Percentiles rank a stretch among this genome's conserved stretches.
These are phyloP conservation scores for Natrix natrix DNA, from an alignment of 2,797 vertebrate genomes.

Conservation along the genomic window DNA sequence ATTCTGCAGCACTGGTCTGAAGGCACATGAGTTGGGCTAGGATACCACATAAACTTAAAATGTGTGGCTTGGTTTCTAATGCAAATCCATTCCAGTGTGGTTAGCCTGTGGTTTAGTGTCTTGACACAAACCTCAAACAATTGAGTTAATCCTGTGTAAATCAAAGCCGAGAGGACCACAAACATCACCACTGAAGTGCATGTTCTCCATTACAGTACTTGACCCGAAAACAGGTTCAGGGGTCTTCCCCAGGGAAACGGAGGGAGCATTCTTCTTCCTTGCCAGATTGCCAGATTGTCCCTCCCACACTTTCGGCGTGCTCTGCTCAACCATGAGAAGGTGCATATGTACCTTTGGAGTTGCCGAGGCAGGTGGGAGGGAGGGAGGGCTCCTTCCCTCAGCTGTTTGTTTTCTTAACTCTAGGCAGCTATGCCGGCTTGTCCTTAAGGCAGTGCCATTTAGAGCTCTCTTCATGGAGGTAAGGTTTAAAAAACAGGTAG, in stretches of 20 bases:
- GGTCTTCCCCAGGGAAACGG: not conserved
- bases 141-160: not conserved
- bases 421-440: not conserved
- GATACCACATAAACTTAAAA: not conserved
- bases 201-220: not conserved
- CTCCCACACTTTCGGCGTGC: not conserved
- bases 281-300: not conserved
- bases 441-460: not conserved
- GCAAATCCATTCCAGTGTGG: not conserved
- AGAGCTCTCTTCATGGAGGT: not conserved
- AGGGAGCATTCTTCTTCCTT: not conserved
- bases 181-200: not conserved
- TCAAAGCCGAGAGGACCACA: not conserved
- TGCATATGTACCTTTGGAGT: not conserved
- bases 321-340: not conserved
- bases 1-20: not conserved
- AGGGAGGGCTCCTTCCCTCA: not conserved
- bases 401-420: not conserved
- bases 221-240: not conserved
- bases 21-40: not conserved
- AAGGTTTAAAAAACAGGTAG: not conserved
- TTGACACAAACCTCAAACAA: not conserved
- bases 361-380: not conserved
- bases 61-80: not conserved
- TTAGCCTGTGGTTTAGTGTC: not conserved